Evolutionary conservation across 1,140 invertebrate genomes (phyloP), one percentile per base, ranked within the genome.

Genomic region (Heliothis virescens): DNA sequence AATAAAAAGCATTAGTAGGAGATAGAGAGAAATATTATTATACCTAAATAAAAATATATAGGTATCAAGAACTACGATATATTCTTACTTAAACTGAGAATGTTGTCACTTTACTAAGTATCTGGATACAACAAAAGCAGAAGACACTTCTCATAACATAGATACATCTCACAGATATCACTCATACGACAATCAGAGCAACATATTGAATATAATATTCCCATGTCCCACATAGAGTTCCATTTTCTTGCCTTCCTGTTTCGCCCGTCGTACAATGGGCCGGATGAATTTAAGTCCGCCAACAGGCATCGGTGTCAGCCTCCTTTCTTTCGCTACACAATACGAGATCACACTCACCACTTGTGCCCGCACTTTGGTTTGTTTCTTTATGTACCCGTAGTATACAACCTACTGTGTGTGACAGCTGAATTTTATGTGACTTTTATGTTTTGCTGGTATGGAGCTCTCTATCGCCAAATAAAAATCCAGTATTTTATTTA

Each of bases 291-390:
- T 80, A 50, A 69, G 55, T 57, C 63, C 21, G 53, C 21, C 41
- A 62, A 60, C 71, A 75, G 60, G 34, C 71, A 74, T 55, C 52
- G 73, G 77, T 72, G 65, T 79, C 77, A 52, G 57, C 12, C 65
- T 72, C 67, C 67, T 63, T 78, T 59, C 65, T 78, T 76, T 52
- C n/a, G 34, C 52, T 34, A 18, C 48, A 82, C 77, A 79, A 82
- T 82, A 71, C 55, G 73, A 50, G 34, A 71, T 79, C 72, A 76
- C 74, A 47, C 29, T 76, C 72, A 71, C 62, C 76, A 69, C 77
- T 75, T 71, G 81, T 69, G 62, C 41, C 26, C 67, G 57, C 63
- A 79, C 65, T 74, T 59, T 10, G 26, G 52, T 62, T 71, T 77
- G 18, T 71, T 59, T 55, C 65, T 48, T 60, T 26, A 62, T 74